Evolutionary conservation across 2,113 vertebrate genomes (phyloP).

Genomic region (Morphnarchus princeps): DNA sequence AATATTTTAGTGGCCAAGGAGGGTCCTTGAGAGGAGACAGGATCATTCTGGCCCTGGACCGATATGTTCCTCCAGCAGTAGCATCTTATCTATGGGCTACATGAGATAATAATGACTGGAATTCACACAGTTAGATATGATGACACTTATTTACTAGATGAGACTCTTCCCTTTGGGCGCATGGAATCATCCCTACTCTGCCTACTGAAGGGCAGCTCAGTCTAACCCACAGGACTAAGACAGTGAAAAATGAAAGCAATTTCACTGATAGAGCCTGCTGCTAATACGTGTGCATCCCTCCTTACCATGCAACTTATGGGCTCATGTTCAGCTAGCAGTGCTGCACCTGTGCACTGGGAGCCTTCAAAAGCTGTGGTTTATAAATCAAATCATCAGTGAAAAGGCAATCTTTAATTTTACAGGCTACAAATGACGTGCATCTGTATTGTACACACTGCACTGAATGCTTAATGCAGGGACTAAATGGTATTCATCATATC

Average conservation of each 20-base stretch:
- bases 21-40: not conserved
- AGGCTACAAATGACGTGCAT: not conserved
- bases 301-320: fast-evolving
- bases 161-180: not conserved
- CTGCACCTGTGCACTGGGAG: not conserved
- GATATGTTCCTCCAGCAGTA: not conserved
- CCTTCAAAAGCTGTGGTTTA: not conserved
- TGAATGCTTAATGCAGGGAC: not conserved
- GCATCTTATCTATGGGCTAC: not conserved
- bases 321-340: not conserved
- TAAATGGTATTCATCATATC: not conserved
- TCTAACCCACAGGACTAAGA: not conserved
- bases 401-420: not conserved
- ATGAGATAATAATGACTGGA: not conserved
- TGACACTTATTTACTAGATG: not conserved
- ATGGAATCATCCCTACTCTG: not conserved
- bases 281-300: not conserved
- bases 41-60: not conserved
- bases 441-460: not conserved
- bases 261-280: not conserved
- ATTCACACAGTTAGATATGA: not conserved
- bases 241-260: not conserved
- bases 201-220: not conserved
- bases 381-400: not conserved
- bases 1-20: not conserved